Conservation (phyloP, 2,888 invertebrate species). For the Stictocephala bisonia region DNA sequence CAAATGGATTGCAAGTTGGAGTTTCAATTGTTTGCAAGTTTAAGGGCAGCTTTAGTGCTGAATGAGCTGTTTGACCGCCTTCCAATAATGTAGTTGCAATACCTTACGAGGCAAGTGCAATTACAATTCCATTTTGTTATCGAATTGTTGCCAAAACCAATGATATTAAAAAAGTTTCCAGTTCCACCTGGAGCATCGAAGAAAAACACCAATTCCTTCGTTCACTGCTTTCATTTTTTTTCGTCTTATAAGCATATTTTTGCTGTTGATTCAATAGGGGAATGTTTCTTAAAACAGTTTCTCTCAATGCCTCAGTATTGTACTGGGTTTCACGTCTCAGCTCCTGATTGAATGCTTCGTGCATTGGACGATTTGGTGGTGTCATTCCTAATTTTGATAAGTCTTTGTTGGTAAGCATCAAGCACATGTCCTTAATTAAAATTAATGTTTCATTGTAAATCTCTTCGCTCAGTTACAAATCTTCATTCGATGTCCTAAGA, state of each 20-base stretch:
- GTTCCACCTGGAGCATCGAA: constrained; percentile 62
- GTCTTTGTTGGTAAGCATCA: constrained; percentile 55
- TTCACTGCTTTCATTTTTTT: too few species aligned
- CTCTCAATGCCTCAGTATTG: constrained; percentile 50
- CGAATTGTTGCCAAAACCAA: constrained; percentile 62
- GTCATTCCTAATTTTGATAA: constrained; percentile 58
- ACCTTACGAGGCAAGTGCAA: constrained; percentile 64
- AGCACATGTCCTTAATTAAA: constrained; percentile 58
- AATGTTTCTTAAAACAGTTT: constrained; percentile 52
- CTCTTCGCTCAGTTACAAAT: constrained; percentile 44
- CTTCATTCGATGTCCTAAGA: constrained; percentile 34
- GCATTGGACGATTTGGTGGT: constrained; percentile 60
- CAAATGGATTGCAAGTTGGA: constrained; percentile 61
- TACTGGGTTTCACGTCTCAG: constrained; percentile 55
- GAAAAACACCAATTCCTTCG: too few species aligned
- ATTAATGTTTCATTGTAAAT: constrained; percentile 60
- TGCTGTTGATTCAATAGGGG: constrained; percentile 54
- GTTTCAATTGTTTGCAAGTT: constrained; percentile 58
- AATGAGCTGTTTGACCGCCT: constrained; percentile 61
- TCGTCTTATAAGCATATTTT: constrained; percentile 57
- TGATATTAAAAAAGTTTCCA: constrained; percentile 64
- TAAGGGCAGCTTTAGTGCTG: constrained; percentile 61
- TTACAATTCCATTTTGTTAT: constrained; percentile 60
- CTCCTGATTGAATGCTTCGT: constrained; percentile 55
- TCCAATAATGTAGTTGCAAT: constrained; percentile 65